A percentile compares a stretch with the other conserved stretches of the same genome.
Conservation (phyloP, 1,140 invertebrate species). For the Arion vulgaris region DNA sequence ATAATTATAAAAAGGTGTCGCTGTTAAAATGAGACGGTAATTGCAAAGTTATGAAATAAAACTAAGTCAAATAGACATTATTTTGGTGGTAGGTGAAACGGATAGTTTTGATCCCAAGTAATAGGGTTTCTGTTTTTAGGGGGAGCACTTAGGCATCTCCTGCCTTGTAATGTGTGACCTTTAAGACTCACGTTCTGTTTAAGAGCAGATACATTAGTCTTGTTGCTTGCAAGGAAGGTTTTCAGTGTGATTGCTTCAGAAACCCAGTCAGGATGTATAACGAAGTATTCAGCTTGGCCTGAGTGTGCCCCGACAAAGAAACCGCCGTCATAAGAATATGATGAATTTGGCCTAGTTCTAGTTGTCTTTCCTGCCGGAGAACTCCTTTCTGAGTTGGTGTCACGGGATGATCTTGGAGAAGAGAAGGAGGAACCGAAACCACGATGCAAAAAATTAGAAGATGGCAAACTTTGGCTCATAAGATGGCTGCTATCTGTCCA, state of each 20-base stretch:
- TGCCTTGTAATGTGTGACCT: neutral
- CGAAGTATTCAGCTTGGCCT: slow-evolving; percentile 54
- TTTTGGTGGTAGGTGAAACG: neutral
- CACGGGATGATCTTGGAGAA: slow-evolving; percentile 38
- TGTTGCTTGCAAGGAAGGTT: slow-evolving; percentile 31
- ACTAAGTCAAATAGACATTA: neutral
- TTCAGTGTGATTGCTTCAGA: slow-evolving; percentile 59
- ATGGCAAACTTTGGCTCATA: slow-evolving; percentile 40
- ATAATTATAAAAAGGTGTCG: too few relatives aligned
- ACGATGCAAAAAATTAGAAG: slow-evolving; percentile 31
- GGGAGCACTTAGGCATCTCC: slow-evolving; percentile 26
- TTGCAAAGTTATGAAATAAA: too few relatives aligned
- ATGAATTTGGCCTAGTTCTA: slow-evolving; percentile 33
- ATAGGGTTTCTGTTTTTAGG: slow-evolving; percentile 29
- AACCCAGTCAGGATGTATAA: slow-evolving; percentile 67
- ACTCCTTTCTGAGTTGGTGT: slow-evolving; percentile 41
- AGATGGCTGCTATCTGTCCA: slow-evolving; percentile 30
- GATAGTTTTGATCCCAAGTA: slow-evolving; percentile 4
- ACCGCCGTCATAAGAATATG: slow-evolving; percentile 49
- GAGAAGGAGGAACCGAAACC: slow-evolving; percentile 26
- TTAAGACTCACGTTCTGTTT: neutral
- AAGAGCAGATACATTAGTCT: neutral
- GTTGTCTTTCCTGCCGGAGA: slow-evolving; percentile 19
- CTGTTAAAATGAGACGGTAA: too few relatives aligned
- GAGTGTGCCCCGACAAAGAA: slow-evolving; percentile 39